Evolutionary conservation across 2,888 invertebrate genomes (phyloP), one percentile per base, ranked within the genome.

Genomic region (Hypomecis atomaria): DNA sequence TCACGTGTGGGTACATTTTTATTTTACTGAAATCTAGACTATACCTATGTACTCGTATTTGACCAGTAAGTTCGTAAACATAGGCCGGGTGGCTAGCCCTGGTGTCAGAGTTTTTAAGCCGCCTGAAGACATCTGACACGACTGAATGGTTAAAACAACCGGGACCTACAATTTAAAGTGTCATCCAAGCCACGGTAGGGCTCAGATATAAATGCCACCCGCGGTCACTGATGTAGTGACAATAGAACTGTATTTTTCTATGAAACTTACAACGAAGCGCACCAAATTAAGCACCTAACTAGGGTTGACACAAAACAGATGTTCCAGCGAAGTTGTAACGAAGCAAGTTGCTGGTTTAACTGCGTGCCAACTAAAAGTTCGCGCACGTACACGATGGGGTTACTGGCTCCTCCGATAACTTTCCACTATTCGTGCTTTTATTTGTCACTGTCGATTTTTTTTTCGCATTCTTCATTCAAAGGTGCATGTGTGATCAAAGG

Each of bases 251-350:
- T 23, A n/a, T 23, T 40, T 52, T 52, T 42, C 23, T 23, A n/a
- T 9, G 11, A 42, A 53, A 40, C n/a, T 43, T 23, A 53, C 45
- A 10, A 60, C 62, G 13, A 37, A 52, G 58, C 48, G 57, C 23
- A 50, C 49, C 44, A 59, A 50, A 59, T 59, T 59, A 59, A 52
- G 56, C 47, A 47, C 50, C 8, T 50, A 66, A 57, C 38, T 40
- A 53, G 57, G 60, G 69, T 71, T 67, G 72, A 72, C 70, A 67
- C 65, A 64, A 65, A 72, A 69, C 73, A 74, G 72, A 74, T 74
- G 74, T 74, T 69, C 66, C 59, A 57, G 40, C 47, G 11, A 70
- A 72, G 66, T 74, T 69, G 62, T 69, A 68, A 66, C 62, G 66
- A 66, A 66, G 53, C 56, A 49, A 59, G 48, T 10, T 37, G 50